phyloP scores from a whole-genome alignment of 2,888 invertebrate genomes.

The Sarcophaga rosellei region DNA sequence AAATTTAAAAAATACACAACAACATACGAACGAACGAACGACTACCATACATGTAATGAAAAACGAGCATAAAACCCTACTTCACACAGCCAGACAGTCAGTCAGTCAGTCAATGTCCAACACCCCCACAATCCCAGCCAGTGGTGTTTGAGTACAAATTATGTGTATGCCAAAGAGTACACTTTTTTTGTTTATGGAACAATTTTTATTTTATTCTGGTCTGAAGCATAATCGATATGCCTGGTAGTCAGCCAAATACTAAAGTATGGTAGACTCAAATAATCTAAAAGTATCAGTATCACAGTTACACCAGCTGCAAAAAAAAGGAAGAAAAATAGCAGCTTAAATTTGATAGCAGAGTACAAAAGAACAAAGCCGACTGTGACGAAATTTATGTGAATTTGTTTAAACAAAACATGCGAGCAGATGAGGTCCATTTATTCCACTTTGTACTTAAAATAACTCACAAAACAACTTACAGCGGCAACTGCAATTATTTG shows the following conservation, averaged over 20 bases:
- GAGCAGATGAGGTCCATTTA: constrained; percentile 41
- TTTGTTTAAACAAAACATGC: constrained; percentile 19
- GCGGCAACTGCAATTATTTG: constrained; percentile 3
- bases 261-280: constrained; percentile 20
- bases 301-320: no score
- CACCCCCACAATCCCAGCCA: neutral
- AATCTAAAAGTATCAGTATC: constrained; percentile 27
- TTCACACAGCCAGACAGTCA: no score
- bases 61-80: no score
- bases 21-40: neutral
- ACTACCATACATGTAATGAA: neutral
- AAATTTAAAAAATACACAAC: constrained; percentile 56
- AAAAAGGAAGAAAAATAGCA: no score
- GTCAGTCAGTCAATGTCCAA: neutral
- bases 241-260: no score
- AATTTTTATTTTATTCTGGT: constrained; percentile 4
- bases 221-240: constrained; percentile 9
- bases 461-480: neutral
- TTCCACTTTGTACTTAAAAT: neutral
- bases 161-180: neutral
- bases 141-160: neutral
- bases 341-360: no score
- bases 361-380: neutral
- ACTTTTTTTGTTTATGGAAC: neutral
- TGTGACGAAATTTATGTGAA: constrained; percentile 14